A percentile compares a stretch with the other conserved stretches of the same genome.
Conservation (phyloP, 2,113 vertebrate species). For the Rhinolophus ferrumequinum region DNA sequence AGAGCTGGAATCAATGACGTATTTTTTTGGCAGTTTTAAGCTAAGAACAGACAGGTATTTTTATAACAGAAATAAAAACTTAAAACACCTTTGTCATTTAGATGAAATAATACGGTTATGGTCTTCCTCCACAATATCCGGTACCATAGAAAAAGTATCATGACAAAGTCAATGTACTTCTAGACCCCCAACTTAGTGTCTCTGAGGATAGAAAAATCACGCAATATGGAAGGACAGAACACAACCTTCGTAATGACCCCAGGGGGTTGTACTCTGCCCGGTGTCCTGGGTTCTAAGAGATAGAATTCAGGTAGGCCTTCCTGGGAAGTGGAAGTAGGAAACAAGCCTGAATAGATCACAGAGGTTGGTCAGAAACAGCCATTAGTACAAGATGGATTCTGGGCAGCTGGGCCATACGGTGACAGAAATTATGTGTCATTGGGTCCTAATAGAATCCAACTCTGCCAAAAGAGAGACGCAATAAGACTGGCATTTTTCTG, state of each 20-base stretch:
- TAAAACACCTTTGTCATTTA: not conserved
- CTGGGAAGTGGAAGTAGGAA: not conserved
- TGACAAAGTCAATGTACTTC: not conserved
- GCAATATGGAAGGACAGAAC: not conserved
- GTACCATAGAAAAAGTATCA: not conserved
- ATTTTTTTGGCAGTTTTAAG: not conserved
- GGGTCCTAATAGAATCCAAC: not conserved
- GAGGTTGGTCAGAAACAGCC: conserved; percentile 33
- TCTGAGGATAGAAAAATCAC: conserved; percentile 22
- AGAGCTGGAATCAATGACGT: not conserved
- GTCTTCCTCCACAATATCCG: not conserved
- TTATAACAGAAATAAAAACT: not conserved
- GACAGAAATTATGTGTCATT: not conserved
- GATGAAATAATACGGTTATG: not conserved
- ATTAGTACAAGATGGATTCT: not conserved
- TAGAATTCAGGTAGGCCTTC: not conserved
- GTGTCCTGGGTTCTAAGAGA: not conserved
- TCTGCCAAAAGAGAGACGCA: conserved; percentile 41
- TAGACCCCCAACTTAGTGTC: conserved; percentile 4
- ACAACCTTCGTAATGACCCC: not conserved
- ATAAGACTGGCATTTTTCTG: not conserved
- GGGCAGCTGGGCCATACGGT: not conserved
- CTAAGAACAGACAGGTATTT: not conserved
- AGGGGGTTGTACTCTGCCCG: not conserved
- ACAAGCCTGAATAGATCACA: not conserved